Conservation (phyloP, 2,888 invertebrate genomes). For the Fabriciana adippe region DNA sequence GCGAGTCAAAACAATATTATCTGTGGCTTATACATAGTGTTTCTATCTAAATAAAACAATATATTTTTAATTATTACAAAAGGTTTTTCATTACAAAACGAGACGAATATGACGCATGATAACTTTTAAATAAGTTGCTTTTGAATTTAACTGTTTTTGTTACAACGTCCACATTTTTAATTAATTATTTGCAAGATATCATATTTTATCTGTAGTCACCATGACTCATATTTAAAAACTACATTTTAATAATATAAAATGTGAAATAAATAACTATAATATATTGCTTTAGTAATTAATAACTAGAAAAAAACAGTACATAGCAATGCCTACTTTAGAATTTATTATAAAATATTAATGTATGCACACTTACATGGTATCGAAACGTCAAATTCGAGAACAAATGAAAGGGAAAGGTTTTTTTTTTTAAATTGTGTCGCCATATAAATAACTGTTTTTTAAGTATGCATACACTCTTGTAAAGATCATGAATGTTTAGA, state of each 20-base stretch:
- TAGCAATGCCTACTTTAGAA: conserved; percentile 8
- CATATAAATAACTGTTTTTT: neutral
- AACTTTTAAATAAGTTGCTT: neutral
- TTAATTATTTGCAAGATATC: neutral
- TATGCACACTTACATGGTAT: neutral
- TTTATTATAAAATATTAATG: neutral
- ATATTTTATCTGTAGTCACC: neutral
- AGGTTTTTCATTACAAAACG: neutral
- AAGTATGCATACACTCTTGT: conserved; percentile 4
- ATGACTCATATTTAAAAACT: conserved; percentile 14
- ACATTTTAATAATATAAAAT: conserved; percentile 17
- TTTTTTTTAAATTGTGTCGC: neutral
- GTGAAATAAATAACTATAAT: conserved; percentile 34
- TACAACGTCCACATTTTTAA: neutral
- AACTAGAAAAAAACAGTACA: conserved; percentile 38
- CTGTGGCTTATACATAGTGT: neutral
- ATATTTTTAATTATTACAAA: neutral
- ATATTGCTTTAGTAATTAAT: conserved; percentile 33
- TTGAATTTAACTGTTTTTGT: neutral
- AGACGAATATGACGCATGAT: neutral
- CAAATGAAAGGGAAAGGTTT: neutral
- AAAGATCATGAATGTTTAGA: conserved; percentile 17
- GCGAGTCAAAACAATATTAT: neutral
- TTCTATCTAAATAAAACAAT: conserved; percentile 1
- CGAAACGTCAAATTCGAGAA: neutral